A percentile compares a stretch with the other conserved stretches of the same genome.
Conservation (phyloP, 2,888 invertebrate genomes). For the Aproaerema taeniolella region DNA sequence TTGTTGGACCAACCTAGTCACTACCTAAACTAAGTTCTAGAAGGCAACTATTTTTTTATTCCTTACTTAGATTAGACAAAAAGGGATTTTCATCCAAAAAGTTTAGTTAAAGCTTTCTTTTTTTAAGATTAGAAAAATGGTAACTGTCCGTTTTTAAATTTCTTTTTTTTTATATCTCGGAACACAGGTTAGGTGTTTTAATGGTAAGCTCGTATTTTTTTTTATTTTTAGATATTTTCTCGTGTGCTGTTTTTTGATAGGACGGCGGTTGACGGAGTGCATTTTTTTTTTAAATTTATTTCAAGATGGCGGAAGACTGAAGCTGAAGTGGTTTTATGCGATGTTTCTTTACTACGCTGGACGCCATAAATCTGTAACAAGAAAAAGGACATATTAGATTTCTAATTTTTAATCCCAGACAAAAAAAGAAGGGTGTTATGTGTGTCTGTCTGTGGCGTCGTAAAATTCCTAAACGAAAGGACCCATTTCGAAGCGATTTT, state of each 20-base stretch:
- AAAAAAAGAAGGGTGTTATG: too few species aligned
- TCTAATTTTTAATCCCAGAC: too few species aligned
- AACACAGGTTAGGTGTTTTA: constrained; percentile 41
- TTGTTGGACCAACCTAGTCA: constrained; percentile 60
- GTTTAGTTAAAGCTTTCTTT: constrained; percentile 36
- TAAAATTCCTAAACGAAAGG: too few species aligned
- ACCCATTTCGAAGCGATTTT: too few species aligned
- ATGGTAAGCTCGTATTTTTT: constrained; percentile 64
- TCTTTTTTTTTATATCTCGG: constrained; percentile 28
- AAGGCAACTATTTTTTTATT: constrained; percentile 60
- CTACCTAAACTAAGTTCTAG: constrained; percentile 55
- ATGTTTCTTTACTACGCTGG: constrained; percentile 30
- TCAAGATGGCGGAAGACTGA: constrained; percentile 28
- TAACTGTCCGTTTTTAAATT: constrained; percentile 23
- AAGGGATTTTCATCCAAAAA: constrained; percentile 27
- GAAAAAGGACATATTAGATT: too few species aligned
- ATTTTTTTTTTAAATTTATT: constrained; percentile 33
- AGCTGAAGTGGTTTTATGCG: constrained; percentile 24
- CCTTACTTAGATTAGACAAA: constrained; percentile 18
- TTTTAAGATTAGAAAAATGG: constrained; percentile 11
- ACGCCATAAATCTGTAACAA: constrained; percentile 58
- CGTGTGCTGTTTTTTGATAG: constrained; percentile 36
- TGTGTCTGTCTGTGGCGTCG: too few species aligned
- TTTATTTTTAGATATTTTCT: constrained; percentile 49
- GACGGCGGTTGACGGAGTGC: constrained; percentile 55